Conservation (phyloP, 2,797 vertebrate species). For the Ctenopoma kingsleyae region DNA sequence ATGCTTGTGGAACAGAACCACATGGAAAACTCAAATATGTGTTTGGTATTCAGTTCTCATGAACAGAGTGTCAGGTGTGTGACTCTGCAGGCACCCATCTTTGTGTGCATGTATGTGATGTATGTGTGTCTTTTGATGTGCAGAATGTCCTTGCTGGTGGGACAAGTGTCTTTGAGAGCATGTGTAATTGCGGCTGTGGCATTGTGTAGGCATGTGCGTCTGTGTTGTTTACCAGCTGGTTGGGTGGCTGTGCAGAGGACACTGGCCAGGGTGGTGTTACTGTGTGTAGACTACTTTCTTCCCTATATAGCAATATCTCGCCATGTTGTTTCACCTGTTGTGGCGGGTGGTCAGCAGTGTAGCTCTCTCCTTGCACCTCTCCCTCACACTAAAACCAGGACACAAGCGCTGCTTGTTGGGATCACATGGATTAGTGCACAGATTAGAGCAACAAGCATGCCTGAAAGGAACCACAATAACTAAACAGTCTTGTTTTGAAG, state of each 20-base stretch:
- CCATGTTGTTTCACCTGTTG: conserved; percentile 89
- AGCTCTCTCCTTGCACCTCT: conserved; percentile 67
- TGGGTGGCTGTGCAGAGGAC: conserved; percentile 52
- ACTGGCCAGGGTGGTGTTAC: conserved; percentile 59
- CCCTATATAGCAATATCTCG: conserved; percentile 88
- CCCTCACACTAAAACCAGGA: conserved; percentile 80
- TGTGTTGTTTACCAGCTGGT: conserved; percentile 82
- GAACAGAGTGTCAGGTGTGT: conserved; percentile 71
- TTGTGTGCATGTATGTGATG: conserved; percentile 23
- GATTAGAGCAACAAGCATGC: conserved; percentile 67
- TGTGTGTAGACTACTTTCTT: conserved; percentile 78
- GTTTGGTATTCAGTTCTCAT: conserved; percentile 37
- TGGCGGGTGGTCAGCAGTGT: conserved; percentile 63
- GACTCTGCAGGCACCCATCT: conserved; percentile 42
- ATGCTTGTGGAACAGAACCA: conserved; percentile 24
- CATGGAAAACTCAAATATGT: conserved; percentile 52
- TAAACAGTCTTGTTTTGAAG: conserved; percentile 37
- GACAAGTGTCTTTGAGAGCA: conserved; percentile 66
- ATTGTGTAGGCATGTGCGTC: conserved; percentile 53
- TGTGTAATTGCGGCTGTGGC: conserved; percentile 50
- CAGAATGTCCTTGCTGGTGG: conserved; percentile 62
- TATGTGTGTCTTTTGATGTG: conserved; percentile 28
- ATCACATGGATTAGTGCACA: conserved; percentile 80
- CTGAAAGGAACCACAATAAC: conserved; percentile 51
- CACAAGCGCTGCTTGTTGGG: conserved; percentile 77